These are phyloP conservation scores for Heteropelma amictum DNA, from an alignment of 2,888 invertebrate genomes.

Conservation along the genomic window DNA sequence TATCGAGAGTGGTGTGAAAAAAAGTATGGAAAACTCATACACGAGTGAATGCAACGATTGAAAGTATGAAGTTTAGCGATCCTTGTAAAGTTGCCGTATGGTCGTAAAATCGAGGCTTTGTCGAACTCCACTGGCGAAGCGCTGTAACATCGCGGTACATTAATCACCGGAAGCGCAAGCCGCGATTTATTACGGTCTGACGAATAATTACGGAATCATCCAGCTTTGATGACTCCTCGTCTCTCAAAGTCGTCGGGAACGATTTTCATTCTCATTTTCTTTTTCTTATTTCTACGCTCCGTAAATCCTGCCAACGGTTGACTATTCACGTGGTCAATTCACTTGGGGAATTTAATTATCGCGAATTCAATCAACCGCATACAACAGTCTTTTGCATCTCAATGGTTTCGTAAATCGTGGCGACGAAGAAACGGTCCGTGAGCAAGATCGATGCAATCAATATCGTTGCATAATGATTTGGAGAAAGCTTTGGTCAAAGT, in stretches of 20 bases:
- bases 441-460: too few species aligned
- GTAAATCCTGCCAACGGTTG: not conserved
- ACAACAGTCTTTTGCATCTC: not conserved
- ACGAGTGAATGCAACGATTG: too few species aligned
- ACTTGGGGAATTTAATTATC: not conserved
- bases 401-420: not conserved
- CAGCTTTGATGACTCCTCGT: constrained; percentile 14
- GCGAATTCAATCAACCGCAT: not conserved
- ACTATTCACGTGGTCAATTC: not conserved
- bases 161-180: constrained; percentile 25
- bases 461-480: too few species aligned
- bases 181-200: constrained; percentile 38
- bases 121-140: not conserved
- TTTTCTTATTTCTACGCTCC: not conserved
- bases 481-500: too few species aligned
- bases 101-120: too few species aligned
- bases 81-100: too few species aligned
- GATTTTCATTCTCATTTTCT: constrained; percentile 11
- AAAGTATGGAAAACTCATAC: too few species aligned
- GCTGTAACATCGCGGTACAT: constrained; percentile 18
- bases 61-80: too few species aligned
- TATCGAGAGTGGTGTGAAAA: too few species aligned
- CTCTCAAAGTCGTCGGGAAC: constrained; percentile 8
- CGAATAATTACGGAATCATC: constrained; percentile 37
- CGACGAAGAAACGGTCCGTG: too few species aligned